Percentiles rank a stretch among this genome's conserved stretches.
These are phyloP conservation scores for Sturnira hondurensis DNA, from an alignment of 2,113 vertebrate species.

Conservation along the genomic window DNA sequence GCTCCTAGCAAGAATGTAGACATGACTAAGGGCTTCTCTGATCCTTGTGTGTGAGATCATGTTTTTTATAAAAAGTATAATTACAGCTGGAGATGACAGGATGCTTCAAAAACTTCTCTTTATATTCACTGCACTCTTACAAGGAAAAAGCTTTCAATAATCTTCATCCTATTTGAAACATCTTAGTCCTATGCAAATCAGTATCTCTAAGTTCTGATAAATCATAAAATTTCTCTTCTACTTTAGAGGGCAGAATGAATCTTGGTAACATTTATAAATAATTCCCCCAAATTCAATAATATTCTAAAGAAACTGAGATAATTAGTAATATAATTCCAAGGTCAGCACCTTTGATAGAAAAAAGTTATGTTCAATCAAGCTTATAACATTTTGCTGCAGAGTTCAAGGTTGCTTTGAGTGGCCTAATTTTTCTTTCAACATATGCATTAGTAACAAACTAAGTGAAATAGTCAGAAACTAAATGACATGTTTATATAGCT, in stretches of 20 bases:
- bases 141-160: not conserved
- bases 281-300: not conserved
- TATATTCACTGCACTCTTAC: not conserved
- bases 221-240: not conserved
- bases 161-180: not conserved
- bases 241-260: not conserved
- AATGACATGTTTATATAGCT: not conserved
- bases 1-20: not conserved
- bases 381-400: not conserved
- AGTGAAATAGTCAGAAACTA: not conserved
- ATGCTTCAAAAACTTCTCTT: not conserved
- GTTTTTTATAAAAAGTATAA: slow-evolving; percentile 23
- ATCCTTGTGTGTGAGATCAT: not conserved
- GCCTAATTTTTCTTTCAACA: not conserved
- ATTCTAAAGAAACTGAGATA: not conserved
- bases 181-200: not conserved
- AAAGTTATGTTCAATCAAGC: not conserved
- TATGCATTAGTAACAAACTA: not conserved
- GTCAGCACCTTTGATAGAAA: not conserved
- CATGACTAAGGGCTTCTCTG: not conserved
- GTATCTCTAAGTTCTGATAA: not conserved
- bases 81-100: not conserved
- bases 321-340: not conserved
- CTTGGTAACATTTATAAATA: not conserved
- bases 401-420: not conserved